Evolutionary conservation across 2,113 vertebrate genomes (phyloP), one percentile per base, ranked within the genome.

Genomic region (Crypturellus undulatus): DNA sequence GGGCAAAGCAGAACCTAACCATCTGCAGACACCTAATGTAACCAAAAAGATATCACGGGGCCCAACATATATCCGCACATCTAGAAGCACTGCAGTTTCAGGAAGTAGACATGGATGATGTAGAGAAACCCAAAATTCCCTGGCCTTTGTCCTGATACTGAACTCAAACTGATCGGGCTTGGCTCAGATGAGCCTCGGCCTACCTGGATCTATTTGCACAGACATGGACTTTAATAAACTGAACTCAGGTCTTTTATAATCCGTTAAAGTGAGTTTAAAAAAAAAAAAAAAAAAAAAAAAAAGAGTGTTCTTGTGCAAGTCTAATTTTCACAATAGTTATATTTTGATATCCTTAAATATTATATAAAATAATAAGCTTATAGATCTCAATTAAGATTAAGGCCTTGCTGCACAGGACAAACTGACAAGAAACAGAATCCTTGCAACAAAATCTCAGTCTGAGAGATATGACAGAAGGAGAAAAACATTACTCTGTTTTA

Each of bases 41-140:
- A 68, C 16, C 19, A 68, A 34, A 40, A 72, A 26, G 38, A 34
- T 4, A 67, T 0, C 6, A 30, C 0, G 3, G n/a, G 45, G n/a
- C 58, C 76, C 60, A 62, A 60, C 36, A 78, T 24, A 3, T 3
- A 60, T 1, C 54, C 64, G 32, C 49, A 67, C 3, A 36, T 52
- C 64, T 67, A 62, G 22, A 87, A 25, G 8, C n/a, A 79, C 10
- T 24, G 63, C 21, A 21, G 9, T 11, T 64, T 56, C 71, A 79
- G 67, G 52, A 51, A 2, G 8, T 8, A 16, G 7, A 75, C n/a
- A 17, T 3, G 20, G 49, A 52, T 13, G 32, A 28, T 2, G 30
- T 3, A 24, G 32, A 63, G 36, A 85, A 90, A 54, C 60, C 38
- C 26, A 26, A 64, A 22, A 26, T 10, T 81, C 67, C 24, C 13